Percentiles rank a stretch among this genome's conserved stretches.
These are phyloP conservation scores for Recurvirostra avosetta DNA, from an alignment of 2,113 vertebrate species.

Conservation along the genomic window DNA sequence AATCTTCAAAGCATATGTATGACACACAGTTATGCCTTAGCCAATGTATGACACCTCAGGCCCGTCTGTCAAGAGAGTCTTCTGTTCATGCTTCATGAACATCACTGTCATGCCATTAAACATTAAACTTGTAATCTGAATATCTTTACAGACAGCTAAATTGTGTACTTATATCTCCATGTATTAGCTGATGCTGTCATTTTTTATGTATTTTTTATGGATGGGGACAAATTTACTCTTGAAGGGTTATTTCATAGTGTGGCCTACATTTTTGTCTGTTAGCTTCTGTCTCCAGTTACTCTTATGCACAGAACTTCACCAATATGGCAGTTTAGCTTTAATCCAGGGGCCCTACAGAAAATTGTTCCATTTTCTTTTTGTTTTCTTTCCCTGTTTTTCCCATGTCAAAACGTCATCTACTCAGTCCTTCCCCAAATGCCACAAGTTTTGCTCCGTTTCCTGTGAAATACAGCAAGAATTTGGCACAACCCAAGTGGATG, in stretches of 20 bases:
- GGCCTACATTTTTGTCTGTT: background rate
- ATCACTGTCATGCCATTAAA: background rate
- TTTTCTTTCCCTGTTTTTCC: background rate
- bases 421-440: background rate
- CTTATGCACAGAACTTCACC: background rate
- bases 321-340: background rate
- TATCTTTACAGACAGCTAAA: background rate
- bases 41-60: background rate
- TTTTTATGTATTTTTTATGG: background rate
- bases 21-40: background rate
- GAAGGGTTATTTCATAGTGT: background rate
- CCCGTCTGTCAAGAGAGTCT: background rate
- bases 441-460: background rate
- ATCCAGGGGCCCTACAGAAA: background rate
- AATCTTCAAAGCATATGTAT: background rate
- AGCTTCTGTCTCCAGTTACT: background rate
- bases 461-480: background rate
- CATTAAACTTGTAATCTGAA: background rate
- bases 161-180: background rate
- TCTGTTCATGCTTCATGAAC: background rate
- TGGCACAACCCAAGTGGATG: background rate
- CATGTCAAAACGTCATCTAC: background rate
- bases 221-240: background rate
- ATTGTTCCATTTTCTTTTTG: background rate
- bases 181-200: background rate